These are phyloP conservation scores for Musca vetustissima DNA, from an alignment of 1,140 invertebrate species.

Conservation along the genomic window DNA sequence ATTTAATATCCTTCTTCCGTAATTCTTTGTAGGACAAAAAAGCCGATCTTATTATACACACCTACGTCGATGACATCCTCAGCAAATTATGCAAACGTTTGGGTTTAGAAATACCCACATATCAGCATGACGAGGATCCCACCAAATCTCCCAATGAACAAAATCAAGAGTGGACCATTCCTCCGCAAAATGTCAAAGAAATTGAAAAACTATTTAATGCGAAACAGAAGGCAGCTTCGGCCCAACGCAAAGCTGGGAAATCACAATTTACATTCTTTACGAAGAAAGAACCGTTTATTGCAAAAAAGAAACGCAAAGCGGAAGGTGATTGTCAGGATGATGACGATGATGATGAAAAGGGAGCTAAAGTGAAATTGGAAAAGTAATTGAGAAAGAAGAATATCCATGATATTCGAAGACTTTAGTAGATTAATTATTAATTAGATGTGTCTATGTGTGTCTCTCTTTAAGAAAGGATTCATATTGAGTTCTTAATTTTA, in stretches of 20 bases:
- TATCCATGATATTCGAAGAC: no score
- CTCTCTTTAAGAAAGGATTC: no score
- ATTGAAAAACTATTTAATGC: slow-evolving; percentile 39
- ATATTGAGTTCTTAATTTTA: no score
- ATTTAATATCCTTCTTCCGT: slow-evolving; percentile 42
- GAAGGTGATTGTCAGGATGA: neutral
- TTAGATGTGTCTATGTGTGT: no score
- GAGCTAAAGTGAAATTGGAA: slow-evolving; percentile 2
- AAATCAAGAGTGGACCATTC: slow-evolving; percentile 66
- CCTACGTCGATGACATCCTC: slow-evolving; percentile 87
- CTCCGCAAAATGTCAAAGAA: slow-evolving; percentile 38
- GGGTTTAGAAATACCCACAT: slow-evolving; percentile 70
- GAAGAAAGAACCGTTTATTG: neutral
- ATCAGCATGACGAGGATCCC: slow-evolving; percentile 68
- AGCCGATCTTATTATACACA: slow-evolving; percentile 85
- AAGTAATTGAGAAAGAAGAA: no score
- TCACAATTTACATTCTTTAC: neutral
- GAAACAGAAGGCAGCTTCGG: slow-evolving; percentile 30
- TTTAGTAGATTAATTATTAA: no score
- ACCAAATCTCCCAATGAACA: slow-evolving; percentile 59
- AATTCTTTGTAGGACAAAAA: slow-evolving; percentile 74
- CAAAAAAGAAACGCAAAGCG: slow-evolving; percentile 17
- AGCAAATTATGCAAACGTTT: slow-evolving; percentile 73
- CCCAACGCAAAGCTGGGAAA: slow-evolving; percentile 20
- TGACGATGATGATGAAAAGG: neutral